Evolutionary conservation across 1,140 invertebrate genomes (phyloP), one percentile per base, ranked within the genome.

Genomic region (Pseudomyrmex dendroicus): DNA sequence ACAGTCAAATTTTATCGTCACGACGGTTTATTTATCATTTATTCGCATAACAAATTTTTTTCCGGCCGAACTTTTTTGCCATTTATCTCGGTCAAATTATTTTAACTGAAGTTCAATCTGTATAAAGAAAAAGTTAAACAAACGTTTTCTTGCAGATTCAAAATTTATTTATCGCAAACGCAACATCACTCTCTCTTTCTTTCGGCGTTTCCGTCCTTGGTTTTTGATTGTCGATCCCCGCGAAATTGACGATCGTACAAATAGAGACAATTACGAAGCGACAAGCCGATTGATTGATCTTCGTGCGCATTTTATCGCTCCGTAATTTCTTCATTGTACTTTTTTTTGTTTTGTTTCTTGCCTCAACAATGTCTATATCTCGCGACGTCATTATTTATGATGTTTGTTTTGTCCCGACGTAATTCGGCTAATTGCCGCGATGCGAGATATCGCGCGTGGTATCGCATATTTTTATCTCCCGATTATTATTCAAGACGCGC

Each of bases 391-490:
- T 76, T 76, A 54, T 76, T 64, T 12, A 20, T n/a, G 25, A 17
- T 70, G 22, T 54, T 48, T 35, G 54, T 48, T 57, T 59, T 61
- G 15, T 72, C 50, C 8, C 61, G 61, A 13, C 12, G 2, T 72
- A 72, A 80, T 80, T 80, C 46, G 22, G 22, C 76, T 80, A 80
- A 80, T 80, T 70, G 76, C 20, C 44, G 10, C 66, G 76, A 25
- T 13, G 8, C 35, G 25, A 17, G 13, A n/a, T 54, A 68, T 68
- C 50, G 17, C n/a, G 66, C 20, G 35, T 35, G 15, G 9, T 68
- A 68, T 54, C 66, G 48, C 15, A 12, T 70, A 70, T 78, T 78
- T 78, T 78, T 78, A 50, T 72, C 44, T 70, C 5, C 8, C 66
- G 20, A 61, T 80, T 72, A 59, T 59, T 72, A 80, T 80, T 80